phyloP scores from a whole-genome alignment of 2,113 vertebrate genomes.

The Stegostoma tigrinum region DNA sequence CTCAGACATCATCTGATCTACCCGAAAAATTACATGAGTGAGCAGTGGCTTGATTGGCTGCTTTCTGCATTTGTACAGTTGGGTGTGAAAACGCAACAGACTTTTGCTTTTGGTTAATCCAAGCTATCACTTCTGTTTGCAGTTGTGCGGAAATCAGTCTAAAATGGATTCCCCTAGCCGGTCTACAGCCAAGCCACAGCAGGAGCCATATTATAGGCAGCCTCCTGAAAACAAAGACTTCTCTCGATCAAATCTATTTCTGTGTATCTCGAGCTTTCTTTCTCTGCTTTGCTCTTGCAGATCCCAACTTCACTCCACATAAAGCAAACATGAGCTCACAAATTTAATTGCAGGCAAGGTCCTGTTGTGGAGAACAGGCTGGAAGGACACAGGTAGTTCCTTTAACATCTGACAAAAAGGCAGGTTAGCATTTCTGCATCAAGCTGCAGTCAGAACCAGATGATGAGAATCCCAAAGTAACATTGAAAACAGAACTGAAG shows the following conservation, averaged over 20 bases:
- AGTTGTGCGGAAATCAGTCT: background rate
- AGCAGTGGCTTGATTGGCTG: too few species aligned
- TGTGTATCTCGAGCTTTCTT: background rate
- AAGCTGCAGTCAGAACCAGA: background rate
- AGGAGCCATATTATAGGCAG: background rate
- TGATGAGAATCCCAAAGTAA: background rate
- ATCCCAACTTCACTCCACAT: background rate
- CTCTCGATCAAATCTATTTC: background rate
- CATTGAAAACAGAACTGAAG: background rate
- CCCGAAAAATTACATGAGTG: background rate
- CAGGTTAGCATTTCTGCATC: background rate
- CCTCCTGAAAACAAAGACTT: background rate
- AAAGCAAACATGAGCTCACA: background rate
- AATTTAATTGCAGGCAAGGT: background rate
- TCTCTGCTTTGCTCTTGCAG: background rate
- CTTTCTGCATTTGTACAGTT: background rate
- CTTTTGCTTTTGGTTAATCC: background rate
- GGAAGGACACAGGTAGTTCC: background rate
- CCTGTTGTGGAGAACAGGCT: background rate
- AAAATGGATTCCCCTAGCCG: background rate
- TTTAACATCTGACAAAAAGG: background rate
- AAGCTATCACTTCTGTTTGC: background rate
- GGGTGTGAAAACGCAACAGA: background rate
- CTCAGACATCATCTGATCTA: background rate
- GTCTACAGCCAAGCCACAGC: background rate